These are phyloP conservation scores for Lagothrix lagotricha DNA, from an alignment of 2,797 vertebrate genomes.

Conservation along the genomic window DNA sequence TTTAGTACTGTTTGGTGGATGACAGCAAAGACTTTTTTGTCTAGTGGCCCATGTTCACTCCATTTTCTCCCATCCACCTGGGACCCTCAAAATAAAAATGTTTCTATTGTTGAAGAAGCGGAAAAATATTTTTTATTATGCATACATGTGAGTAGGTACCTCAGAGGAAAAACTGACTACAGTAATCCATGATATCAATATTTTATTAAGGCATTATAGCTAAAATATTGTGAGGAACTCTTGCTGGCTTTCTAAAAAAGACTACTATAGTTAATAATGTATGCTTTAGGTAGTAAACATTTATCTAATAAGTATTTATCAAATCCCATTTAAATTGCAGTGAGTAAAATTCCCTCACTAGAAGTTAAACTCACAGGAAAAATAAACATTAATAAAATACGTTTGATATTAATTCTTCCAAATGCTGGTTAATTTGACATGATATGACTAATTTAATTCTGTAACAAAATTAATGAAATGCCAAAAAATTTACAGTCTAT, in stretches of 20 bases:
- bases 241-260: neutral
- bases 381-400: neutral
- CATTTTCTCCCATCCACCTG: neutral
- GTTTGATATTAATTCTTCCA: neutral
- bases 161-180: neutral
- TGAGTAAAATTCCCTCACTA: neutral
- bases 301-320: neutral
- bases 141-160: neutral
- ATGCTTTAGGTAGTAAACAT: slow-evolving; percentile 1
- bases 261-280: neutral
- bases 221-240: neutral
- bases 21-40: neutral
- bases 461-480: neutral
- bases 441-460: neutral
- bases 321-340: neutral
- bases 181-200: neutral
- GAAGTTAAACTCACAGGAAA: slow-evolving; percentile 1
- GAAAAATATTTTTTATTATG: neutral
- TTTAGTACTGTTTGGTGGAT: neutral
- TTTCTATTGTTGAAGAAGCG: slow-evolving; percentile 6
- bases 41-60: neutral
- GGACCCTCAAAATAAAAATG: neutral
- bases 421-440: slow-evolving; percentile 3
- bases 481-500: neutral
- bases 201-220: neutral